Evolutionary conservation across 2,113 vertebrate species (phyloP).

Genomic region (Dascyllus trimaculatus): DNA sequence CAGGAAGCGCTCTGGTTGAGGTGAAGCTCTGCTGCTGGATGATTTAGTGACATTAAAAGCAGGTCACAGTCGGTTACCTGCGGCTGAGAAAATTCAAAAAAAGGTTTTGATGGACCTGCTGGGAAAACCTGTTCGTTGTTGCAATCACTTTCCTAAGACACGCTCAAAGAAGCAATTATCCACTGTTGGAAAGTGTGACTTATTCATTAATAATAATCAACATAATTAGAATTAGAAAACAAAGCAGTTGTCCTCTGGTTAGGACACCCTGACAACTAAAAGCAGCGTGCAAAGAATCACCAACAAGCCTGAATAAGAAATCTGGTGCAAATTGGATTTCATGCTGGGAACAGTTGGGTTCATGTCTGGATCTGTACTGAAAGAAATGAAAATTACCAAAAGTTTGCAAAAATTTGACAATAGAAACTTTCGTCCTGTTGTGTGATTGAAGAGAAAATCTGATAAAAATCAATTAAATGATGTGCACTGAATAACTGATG

Average conservation of each 20-base stretch:
- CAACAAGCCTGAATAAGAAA: slow-evolving; percentile 6
- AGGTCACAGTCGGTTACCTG: slow-evolving; percentile 16
- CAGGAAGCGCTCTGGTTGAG: slow-evolving; percentile 13
- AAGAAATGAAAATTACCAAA: slow-evolving; percentile 51
- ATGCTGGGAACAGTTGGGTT: slow-evolving; percentile 41
- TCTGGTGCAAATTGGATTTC: slow-evolving; percentile 55
- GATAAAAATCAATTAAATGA: background rate
- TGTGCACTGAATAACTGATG: background rate
- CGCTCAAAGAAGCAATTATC: slow-evolving; percentile 27
- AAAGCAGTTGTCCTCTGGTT: slow-evolving; percentile 33
- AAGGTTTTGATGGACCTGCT: slow-evolving; percentile 27
- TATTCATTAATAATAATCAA: slow-evolving; percentile 24
- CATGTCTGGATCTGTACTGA: slow-evolving; percentile 28
- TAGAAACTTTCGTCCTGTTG: background rate
- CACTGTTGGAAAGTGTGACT: background rate
- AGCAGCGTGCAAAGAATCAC: background rate
- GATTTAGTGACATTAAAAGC: slow-evolving; percentile 29
- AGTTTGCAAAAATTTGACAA: slow-evolving; percentile 19
- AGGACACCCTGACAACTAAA: slow-evolving; percentile 6
- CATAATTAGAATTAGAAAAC: slow-evolving; percentile 26
- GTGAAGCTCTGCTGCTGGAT: background rate
- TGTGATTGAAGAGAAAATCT: background rate
- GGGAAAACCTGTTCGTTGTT: slow-evolving; percentile 10
- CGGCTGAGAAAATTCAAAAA: slow-evolving; percentile 30
- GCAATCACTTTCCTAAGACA: slow-evolving; percentile 15